Evolutionary conservation across 2,888 invertebrate genomes (phyloP).

Genomic region (Cataglyphis albicans): DNA sequence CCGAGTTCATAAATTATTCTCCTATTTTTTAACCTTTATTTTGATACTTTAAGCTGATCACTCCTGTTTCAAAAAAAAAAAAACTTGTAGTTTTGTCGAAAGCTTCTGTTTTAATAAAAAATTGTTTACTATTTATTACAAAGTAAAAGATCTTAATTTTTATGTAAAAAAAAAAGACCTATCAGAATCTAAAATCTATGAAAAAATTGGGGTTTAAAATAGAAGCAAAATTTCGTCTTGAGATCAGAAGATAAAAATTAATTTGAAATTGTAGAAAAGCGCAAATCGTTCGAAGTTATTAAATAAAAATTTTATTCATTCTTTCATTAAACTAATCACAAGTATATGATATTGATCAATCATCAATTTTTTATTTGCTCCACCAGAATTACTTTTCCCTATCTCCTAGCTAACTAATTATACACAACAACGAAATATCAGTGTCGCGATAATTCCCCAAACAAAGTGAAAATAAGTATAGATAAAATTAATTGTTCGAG

Average conservation of each 20-base stretch:
- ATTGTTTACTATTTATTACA: background rate
- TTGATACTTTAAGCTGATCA: no score
- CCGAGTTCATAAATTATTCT: no score
- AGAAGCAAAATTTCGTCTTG: background rate
- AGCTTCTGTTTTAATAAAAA: background rate
- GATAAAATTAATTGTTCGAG: constrained; percentile 18
- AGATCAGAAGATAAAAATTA: background rate
- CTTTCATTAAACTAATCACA: background rate
- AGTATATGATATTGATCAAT: no score
- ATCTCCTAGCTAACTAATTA: background rate
- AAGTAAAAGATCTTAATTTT: background rate
- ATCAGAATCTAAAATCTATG: background rate
- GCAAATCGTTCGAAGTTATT: background rate
- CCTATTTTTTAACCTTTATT: no score
- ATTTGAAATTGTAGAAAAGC: background rate
- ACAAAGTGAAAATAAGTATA: constrained; percentile 10
- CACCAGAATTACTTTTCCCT: background rate
- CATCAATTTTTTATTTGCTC: background rate
- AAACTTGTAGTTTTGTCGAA: background rate
- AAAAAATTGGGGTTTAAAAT: background rate
- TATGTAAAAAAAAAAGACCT: background rate
- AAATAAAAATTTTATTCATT: background rate
- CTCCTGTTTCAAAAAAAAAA: background rate
- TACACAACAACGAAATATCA: constrained; percentile 7
- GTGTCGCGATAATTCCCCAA: constrained; percentile 6